phyloP scores from a whole-genome alignment of 1,140 invertebrate species.

The Drosophila erecta region DNA sequence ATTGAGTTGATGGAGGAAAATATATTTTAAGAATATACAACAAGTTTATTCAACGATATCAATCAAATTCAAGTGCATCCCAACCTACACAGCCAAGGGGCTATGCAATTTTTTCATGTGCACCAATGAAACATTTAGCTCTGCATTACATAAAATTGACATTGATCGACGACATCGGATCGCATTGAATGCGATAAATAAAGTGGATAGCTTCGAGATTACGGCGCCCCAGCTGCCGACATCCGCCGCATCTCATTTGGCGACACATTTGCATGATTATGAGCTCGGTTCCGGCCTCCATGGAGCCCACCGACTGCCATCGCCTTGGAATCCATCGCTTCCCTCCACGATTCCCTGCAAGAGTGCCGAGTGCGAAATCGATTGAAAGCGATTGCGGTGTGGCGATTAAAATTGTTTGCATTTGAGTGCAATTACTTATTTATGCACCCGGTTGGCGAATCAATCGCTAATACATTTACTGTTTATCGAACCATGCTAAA shows the following conservation, averaged over 20 bases:
- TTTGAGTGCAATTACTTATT: constrained; percentile 59
- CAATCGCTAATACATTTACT: constrained; percentile 44
- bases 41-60: too few species aligned
- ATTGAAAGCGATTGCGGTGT: constrained; percentile 6
- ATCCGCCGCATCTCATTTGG: constrained; percentile 68
- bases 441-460: constrained; percentile 39
- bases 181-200: background rate
- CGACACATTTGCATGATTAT: constrained; percentile 77
- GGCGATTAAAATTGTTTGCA: constrained; percentile 47
- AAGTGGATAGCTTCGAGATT: constrained; percentile 21
- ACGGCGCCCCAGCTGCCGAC: constrained; percentile 24
- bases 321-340: background rate
- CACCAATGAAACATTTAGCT: constrained; percentile 23
- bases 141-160: constrained; percentile 44
- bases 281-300: constrained; percentile 64
- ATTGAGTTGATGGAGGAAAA: too few species aligned
- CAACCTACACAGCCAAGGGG: background rate
- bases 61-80: background rate
- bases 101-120: background rate
- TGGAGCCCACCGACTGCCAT: constrained; percentile 1
- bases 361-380: constrained; percentile 22
- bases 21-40: too few species aligned
- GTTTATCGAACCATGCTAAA: constrained; percentile 27
- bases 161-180: constrained; percentile 19
- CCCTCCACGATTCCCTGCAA: background rate